Evolutionary conservation across 2,797 vertebrate species (phyloP), one percentile per base, ranked within the genome.

Genomic region (Molossus alvarezi): DNA sequence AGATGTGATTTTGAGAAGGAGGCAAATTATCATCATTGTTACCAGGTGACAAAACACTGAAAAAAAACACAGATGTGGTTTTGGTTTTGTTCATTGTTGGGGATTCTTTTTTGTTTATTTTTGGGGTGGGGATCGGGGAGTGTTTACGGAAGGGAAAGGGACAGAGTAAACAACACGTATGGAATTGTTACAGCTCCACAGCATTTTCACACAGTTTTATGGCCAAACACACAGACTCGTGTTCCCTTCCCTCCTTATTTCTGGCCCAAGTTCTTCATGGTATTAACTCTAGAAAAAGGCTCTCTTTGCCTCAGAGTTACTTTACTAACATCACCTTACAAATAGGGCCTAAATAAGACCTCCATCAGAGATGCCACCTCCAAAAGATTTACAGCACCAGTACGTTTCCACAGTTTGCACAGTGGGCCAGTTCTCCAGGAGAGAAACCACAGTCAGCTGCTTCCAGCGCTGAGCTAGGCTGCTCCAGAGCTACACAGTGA

Each of bases 11-110:
- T 17, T 1, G 75, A 20, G n/a, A 60, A 53, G 14, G 29, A 67
- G 29, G 25, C n/a, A 73, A 88, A 55, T 86, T 73, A 80, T n/a
- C 79, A 21, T 62, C 67, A 79, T 64, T 64, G 71, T 77, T 90
- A 71, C 20, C 23, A 29, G 27, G 53, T 53, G 80, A 84, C 23
- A 62, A 75, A 81, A 83, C 69, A 12, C 33, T 86, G 53, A 57
- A 57, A 37, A 29, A 33, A 76, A 60, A 76, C 25, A 53, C 41
- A n/a, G 13, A 48, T 23, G 82, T n/a, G 4, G 20, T 23, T 79
- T 58, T 21, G 57, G 17, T 57, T 15, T 7, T 69, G 33, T 20
- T 69, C 37, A 48, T n/a, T 58, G 17, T 51, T 51, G 48, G n/a
- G 15, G 41, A 33, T 33, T 64, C 29, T 15, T 33, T 83, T 27